Evolutionary conservation across 2,113 vertebrate species (phyloP), one percentile per base, ranked within the genome.

Genomic region (Tupaia tana): DNA sequence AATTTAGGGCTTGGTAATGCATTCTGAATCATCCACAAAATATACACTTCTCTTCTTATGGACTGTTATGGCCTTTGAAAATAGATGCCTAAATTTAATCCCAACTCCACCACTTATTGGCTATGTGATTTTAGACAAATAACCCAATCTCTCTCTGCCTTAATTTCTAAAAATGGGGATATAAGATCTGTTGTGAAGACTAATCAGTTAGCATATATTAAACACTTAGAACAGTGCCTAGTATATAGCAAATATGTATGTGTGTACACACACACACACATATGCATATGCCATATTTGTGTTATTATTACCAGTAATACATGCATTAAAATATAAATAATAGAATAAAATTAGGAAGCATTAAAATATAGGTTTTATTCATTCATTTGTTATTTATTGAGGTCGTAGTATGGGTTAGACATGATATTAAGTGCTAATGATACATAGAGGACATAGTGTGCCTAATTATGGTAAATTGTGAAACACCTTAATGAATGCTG

Each of bases 121-220:
- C 3, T 93, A 22, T 82, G 31, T 19, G 24, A 34, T 67, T 22
- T 24, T 79, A 22, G 4, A 63, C 5, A 82, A 82, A 1, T 93
- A 22, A 88, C 13, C 56, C 85, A 27, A 88, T 70, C 29, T 91
- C 73, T 79, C 29, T 94, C 16, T 79, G 54, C 20, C 15, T 52
- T 54, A 75, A 29, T 61, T 93, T 93, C 84, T 81, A 82, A 93
- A 91, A 89, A 52, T 58, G 69, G 29, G n/a, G 24, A 91, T 71
- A 24, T 9, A 87, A 89, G 67, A 2, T n/a, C 90, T 63, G 11
- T 66, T 67, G 22, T 78, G 29, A 86, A 61, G 27, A 73, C 69
- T 58, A 73, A 61, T 85, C 24, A 84, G 6, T 92, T 85, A 43
- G 58, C 52, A 89, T 78, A 64, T 69, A n/a, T 67, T 56, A 81